A percentile compares a stretch with the other conserved stretches of the same genome.
These are phyloP conservation scores for Zingel zingel DNA, from an alignment of 2,113 vertebrate species.

Conservation along the genomic window DNA sequence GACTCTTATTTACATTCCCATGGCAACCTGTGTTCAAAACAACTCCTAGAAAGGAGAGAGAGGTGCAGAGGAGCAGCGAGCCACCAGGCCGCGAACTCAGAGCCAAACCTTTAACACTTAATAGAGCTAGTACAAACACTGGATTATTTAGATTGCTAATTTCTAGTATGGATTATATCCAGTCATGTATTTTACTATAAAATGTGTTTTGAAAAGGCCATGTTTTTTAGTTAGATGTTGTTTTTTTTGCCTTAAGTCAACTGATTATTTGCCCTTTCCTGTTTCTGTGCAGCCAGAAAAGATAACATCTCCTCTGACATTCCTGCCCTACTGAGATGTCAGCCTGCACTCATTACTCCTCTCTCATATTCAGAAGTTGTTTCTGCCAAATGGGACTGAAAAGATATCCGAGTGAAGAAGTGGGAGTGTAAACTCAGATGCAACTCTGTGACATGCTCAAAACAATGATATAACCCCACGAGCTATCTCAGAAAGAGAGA, in stretches of 20 bases:
- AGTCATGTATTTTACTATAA: not conserved
- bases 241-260: conserved; percentile 31
- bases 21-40: conserved; percentile 59
- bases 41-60: conserved; percentile 40
- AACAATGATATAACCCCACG: conserved; percentile 41
- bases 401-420: conserved; percentile 27
- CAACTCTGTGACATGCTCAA: conserved; percentile 46
- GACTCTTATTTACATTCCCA: conserved; percentile 54
- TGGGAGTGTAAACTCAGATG: conserved; percentile 28
- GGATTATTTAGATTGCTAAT: not conserved
- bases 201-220: not conserved
- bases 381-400: conserved; percentile 57
- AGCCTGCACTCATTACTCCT: conserved; percentile 51
- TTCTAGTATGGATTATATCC: conserved; percentile 2
- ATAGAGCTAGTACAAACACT: not conserved
- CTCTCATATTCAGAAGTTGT: conserved; percentile 52
- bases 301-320: conserved; percentile 74
- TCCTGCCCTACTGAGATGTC: conserved; percentile 58
- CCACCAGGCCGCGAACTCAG: conserved; percentile 12
- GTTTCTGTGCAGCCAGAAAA: conserved; percentile 44
- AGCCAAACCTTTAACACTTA: conserved; percentile 16
- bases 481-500: conserved; percentile 29
- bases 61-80: conserved; percentile 20
- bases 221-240: not conserved
- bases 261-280: conserved; percentile 39